Percentiles rank a stretch among this genome's conserved stretches.
Conservation (phyloP, 2,797 vertebrate genomes). For the Orestias chungarensis region DNA sequence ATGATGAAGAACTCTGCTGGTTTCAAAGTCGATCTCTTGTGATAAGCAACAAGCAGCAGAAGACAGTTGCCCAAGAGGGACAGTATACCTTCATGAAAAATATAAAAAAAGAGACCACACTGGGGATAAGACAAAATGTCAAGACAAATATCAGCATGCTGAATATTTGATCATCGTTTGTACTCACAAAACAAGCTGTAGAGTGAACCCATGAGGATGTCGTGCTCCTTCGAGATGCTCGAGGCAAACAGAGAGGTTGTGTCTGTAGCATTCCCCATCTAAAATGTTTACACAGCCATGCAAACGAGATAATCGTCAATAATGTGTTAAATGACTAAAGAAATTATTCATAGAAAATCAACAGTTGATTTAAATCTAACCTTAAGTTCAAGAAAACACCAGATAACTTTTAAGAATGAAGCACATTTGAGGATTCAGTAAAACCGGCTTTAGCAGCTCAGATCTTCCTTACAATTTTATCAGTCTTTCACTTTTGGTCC, state of each 20-base stretch:
- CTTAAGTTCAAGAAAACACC: not conserved
- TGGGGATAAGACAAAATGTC: not conserved
- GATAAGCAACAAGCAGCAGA: constrained; percentile 85
- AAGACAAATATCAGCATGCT: not conserved
- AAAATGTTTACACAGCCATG: constrained; percentile 32
- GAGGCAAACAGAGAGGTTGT: constrained; percentile 76
- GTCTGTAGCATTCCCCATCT: constrained; percentile 87
- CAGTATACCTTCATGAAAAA: constrained; percentile 71
- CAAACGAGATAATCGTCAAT: constrained; percentile 3
- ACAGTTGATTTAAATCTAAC: not conserved
- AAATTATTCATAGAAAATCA: not conserved
- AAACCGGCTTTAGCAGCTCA: not conserved
- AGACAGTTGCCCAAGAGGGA: constrained; percentile 83
- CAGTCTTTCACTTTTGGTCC: not conserved
- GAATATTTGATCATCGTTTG: not conserved
- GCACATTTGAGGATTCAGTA: not conserved
- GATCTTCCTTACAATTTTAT: not conserved
- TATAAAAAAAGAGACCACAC: not conserved
- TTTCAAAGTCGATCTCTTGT: constrained; percentile 85
- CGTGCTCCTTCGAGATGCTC: constrained; percentile 82
- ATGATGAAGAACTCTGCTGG: constrained; percentile 89
- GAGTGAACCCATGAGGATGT: constrained; percentile 83
- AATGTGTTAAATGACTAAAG: not conserved
- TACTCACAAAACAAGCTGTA: constrained; percentile 85
- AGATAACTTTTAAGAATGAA: not conserved